Base-by-base conservation (phyloP, 1,140 invertebrate species). In the Phymastichus coffea region DNA sequence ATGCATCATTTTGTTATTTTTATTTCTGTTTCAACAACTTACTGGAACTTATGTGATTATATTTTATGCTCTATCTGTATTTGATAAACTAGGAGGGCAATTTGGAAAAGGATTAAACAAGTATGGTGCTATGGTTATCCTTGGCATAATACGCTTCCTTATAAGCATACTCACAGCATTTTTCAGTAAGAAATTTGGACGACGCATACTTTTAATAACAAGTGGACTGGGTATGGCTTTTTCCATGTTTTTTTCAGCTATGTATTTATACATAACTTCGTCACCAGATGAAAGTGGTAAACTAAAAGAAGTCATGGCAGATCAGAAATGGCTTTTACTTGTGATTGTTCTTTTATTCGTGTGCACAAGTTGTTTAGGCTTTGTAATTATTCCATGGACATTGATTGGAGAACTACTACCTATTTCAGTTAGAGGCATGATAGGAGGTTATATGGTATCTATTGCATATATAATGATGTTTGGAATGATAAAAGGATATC, bases 401-500 rank as follows among this genome's bases (percentile, higher is more conserved):
- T 57, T 86, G 4, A 83, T 85, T 23, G 81, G 79, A 0, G 82
- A 84, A 73, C 56, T 83, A 7, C 68, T 84, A n/a, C 83, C 83
- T 1, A 75, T 81, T 15, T 80, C 80, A 51, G 82, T 84, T 23
- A 73, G 83, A 37, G 83, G 80, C 10, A 70, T 80, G 28, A 74
- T 83, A 3, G 77, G 83, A 9, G 83, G 84, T 0, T 51, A 86
- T 4, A 79, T 86, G 33, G 75, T 87, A 8, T 81, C 84, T 2
- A 70, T 82, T 19, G 85, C 85, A 25, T 88, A 89, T 77, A 37
- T 84, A 2, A 74, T 84, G 19, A 87, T 87, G 71, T 90, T 90
- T 70, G 68, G 83, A 6, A 76, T 86, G 2, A 84, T 87, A 7
- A 88, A 88, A 70, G 72, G 80, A 12, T 91, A 87, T 74, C 82